Percentiles rank a stretch among this genome's conserved stretches.
Conservation (phyloP, 2,113 vertebrate species). For the Prietella phreatophila region DNA sequence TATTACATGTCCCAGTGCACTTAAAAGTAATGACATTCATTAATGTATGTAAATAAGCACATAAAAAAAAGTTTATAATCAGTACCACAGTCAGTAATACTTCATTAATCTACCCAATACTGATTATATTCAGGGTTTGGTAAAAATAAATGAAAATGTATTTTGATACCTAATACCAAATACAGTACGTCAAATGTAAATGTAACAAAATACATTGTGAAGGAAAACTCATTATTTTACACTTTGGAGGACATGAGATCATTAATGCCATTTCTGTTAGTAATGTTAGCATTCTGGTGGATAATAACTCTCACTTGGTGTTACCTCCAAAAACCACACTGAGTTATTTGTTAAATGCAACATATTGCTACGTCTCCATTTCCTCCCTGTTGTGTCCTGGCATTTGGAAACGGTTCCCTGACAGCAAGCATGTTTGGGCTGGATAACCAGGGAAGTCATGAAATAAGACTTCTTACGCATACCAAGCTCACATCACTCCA, state of each 20-base stretch:
- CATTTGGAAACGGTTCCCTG: slow-evolving; percentile 14
- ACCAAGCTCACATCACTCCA: no score
- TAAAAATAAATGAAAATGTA: not conserved
- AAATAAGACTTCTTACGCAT: not conserved
- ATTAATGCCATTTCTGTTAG: slow-evolving; percentile 22
- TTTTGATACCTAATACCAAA: not conserved
- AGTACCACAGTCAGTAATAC: not conserved
- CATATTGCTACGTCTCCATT: not conserved
- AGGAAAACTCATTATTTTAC: slow-evolving; percentile 21
- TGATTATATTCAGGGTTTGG: not conserved
- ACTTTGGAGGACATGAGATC: not conserved
- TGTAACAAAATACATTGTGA: slow-evolving; percentile 1
- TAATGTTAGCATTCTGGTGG: not conserved
- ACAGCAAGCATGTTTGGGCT: slow-evolving; percentile 16
- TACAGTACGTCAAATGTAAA: not conserved
- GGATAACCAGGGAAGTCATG: not conserved
- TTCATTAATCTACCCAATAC: not conserved
- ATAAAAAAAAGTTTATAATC: not conserved
- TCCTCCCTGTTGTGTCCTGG: slow-evolving; percentile 18
- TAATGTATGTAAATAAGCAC: slow-evolving; percentile 1
- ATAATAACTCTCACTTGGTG: slow-evolving; percentile 27
- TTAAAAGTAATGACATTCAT: not conserved
- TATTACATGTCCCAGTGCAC: not conserved
- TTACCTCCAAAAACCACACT: not conserved
- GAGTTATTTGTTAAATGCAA: slow-evolving; percentile 18